phyloP scores from a whole-genome alignment of 1,140 invertebrate genomes.

The Euura saliciscinereae region DNA sequence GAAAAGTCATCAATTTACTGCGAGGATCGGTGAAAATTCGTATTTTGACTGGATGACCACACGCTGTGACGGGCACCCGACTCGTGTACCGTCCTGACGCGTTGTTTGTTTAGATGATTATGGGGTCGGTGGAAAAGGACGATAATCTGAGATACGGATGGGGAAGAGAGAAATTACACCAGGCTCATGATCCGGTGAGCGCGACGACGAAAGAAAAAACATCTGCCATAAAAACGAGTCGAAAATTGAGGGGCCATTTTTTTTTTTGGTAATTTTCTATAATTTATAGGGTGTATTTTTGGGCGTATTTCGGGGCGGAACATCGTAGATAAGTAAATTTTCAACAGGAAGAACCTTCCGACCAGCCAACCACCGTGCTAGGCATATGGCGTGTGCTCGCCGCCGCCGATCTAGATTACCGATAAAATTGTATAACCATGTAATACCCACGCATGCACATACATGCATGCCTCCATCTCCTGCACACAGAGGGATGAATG shows the following conservation, averaged over 20 bases:
- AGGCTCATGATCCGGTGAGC: neutral
- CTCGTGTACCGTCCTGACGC: neutral
- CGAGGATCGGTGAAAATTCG: neutral
- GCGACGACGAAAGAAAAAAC: neutral
- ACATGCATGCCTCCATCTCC: neutral
- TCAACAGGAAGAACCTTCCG: neutral
- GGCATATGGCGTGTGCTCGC: neutral
- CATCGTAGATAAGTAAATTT: neutral
- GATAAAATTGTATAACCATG: constrained; percentile 7
- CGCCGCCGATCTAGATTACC: neutral
- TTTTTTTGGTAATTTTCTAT: neutral
- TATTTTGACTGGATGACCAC: constrained; percentile 1
- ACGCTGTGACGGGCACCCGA: neutral
- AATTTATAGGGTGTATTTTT: constrained; percentile 7
- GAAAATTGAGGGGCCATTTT: neutral
- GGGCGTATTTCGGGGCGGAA: neutral
- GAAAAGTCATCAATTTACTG: constrained; percentile 2
- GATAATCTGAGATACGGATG: neutral
- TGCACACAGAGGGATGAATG: neutral
- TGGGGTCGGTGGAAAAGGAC: neutral
- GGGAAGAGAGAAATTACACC: neutral
- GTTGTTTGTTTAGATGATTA: constrained; percentile 7
- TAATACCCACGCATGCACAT: neutral
- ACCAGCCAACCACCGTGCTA: neutral
- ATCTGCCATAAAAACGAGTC: neutral